Conservation (phyloP, 2,113 vertebrate species). For the Cephalopholis sonnerati region DNA sequence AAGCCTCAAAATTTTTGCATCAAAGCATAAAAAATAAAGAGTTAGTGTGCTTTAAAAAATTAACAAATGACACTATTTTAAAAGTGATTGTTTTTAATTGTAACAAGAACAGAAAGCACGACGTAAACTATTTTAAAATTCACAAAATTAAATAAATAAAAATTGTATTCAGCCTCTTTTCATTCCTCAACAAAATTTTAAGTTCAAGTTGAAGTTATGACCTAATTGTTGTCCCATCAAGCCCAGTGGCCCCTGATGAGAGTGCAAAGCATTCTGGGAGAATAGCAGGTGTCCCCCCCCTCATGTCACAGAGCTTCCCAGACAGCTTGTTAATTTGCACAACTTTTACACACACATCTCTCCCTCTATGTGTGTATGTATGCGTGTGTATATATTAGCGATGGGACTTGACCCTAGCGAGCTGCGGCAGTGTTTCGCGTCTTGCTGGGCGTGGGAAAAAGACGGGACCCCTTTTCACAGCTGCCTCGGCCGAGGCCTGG, state of each 20-base stretch:
- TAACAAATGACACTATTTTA: background rate
- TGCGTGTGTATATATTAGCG: slow-evolving; percentile 89
- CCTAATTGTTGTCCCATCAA: slow-evolving; percentile 74
- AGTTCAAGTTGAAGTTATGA: slow-evolving; percentile 82
- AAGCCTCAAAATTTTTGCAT: background rate
- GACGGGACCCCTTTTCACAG: slow-evolving; percentile 92
- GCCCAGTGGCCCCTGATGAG: slow-evolving; percentile 57
- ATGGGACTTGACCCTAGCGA: slow-evolving; percentile 91
- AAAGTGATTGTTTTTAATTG: background rate
- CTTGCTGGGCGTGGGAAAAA: slow-evolving; percentile 95
- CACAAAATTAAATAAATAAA: background rate
- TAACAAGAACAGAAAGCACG: background rate
- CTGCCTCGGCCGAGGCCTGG: slow-evolving; percentile 88
- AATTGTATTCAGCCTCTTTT: slow-evolving; percentile 12
- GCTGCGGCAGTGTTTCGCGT: slow-evolving; percentile 86
- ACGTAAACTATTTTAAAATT: background rate
- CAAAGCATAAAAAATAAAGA: background rate
- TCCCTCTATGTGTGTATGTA: slow-evolving; percentile 64
- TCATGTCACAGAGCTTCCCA: slow-evolving; percentile 74
- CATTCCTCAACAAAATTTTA: slow-evolving; percentile 44
- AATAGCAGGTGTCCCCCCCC: slow-evolving; percentile 75
- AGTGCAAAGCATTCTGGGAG: slow-evolving; percentile 78
- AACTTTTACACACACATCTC: slow-evolving; percentile 77
- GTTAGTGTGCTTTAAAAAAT: background rate
- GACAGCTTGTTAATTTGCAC: slow-evolving; percentile 87